Percentiles rank a stretch among this genome's conserved stretches.
Evolutionary conservation across 2,888 invertebrate species (phyloP).

Genomic region (Synanthedon formicaeformis): DNA sequence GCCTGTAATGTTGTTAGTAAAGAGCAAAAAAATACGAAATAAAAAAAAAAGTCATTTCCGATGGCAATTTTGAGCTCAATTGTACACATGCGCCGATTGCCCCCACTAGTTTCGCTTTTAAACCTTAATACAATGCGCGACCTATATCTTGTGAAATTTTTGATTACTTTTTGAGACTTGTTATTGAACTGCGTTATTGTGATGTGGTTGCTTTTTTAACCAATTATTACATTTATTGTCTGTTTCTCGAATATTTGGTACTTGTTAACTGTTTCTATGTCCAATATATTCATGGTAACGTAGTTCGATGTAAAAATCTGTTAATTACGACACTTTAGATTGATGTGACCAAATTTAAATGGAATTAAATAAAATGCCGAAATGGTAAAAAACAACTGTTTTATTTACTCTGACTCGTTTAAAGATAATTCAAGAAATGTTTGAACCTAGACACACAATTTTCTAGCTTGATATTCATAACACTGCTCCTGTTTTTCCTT

Average conservation of each 20-base stretch:
- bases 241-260: constrained; percentile 45
- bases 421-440: no score
- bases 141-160: constrained; percentile 14
- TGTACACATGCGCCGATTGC: no score
- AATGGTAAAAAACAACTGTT: background rate
- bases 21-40: no score
- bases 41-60: no score
- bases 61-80: no score
- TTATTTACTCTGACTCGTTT: background rate
- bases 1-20: no score
- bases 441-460: no score
- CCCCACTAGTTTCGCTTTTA: no score
- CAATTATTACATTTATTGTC: constrained; percentile 22
- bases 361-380: constrained; percentile 19
- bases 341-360: constrained; percentile 41
- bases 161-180: constrained; percentile 29
- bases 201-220: constrained; percentile 28
- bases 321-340: constrained; percentile 31
- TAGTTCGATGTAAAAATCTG: constrained; percentile 31
- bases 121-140: no score
- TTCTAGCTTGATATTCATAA: no score
- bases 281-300: constrained; percentile 32
- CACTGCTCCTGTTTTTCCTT: no score
- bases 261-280: constrained; percentile 41
- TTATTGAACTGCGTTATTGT: constrained; percentile 52